phyloP scores from a whole-genome alignment of 2,888 invertebrate species.

The Pyrochroa serraticornis region DNA sequence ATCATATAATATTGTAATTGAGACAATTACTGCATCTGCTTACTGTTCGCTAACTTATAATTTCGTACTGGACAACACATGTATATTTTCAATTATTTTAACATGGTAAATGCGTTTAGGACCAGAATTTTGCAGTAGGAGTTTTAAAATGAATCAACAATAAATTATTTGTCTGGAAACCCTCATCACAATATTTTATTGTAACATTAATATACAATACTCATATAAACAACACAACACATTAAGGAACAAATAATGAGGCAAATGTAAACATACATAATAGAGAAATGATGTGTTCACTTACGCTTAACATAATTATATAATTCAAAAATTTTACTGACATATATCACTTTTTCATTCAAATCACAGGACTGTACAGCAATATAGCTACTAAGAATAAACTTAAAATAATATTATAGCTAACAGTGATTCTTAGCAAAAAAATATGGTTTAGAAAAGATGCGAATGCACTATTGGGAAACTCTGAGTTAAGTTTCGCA shows the following conservation, averaged over 20 bases:
- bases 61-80: slow-evolving; percentile 6
- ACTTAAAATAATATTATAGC: too few relatives aligned
- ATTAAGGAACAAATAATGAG: slow-evolving; percentile 36
- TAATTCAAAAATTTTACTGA: not conserved
- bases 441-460: too few relatives aligned
- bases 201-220: slow-evolving; percentile 42
- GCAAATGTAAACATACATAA: slow-evolving; percentile 29
- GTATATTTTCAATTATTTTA: slow-evolving; percentile 3
- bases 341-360: too few relatives aligned
- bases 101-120: too few relatives aligned
- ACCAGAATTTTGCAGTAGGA: too few relatives aligned
- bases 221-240: slow-evolving; percentile 30
- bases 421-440: too few relatives aligned
- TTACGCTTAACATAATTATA: not conserved
- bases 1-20: slow-evolving; percentile 1
- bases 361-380: too few relatives aligned
- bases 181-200: slow-evolving; percentile 18
- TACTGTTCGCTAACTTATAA: not conserved
- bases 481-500: too few relatives aligned
- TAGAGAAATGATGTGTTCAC: slow-evolving; percentile 35
- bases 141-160: too few relatives aligned
- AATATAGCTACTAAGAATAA: too few relatives aligned
- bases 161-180: not conserved
- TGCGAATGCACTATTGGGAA: too few relatives aligned
- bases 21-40: too few relatives aligned